phyloP scores from a whole-genome alignment of 2,113 vertebrate genomes.

The Mus spicilegus region DNA sequence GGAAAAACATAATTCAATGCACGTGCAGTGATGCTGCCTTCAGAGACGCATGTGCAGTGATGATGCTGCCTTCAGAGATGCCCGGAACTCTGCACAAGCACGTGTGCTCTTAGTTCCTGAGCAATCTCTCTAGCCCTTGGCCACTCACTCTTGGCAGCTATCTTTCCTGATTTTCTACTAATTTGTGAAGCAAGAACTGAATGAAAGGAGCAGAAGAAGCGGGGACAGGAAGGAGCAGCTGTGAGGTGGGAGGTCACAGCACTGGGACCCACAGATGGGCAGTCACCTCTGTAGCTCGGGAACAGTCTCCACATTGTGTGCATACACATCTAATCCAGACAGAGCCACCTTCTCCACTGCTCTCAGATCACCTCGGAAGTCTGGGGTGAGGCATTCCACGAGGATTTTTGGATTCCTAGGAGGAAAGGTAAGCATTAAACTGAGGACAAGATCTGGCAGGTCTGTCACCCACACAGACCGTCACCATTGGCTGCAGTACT shows the following conservation, averaged over 20 bases:
- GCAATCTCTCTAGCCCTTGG: neutral
- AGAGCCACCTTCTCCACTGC: conserved; percentile 92
- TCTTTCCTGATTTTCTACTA: conserved; percentile 40
- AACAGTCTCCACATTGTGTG: conserved; percentile 98
- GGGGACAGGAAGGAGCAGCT: neutral
- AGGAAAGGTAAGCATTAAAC: neutral
- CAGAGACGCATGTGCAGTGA: neutral
- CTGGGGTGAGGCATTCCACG: conserved; percentile 97
- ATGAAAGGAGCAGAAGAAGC: neutral
- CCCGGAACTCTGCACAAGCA: neutral
- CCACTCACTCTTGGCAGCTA: conserved; percentile 20
- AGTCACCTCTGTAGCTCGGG: conserved; percentile 93
- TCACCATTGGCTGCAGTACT: neutral
- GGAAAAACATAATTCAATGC: neutral
- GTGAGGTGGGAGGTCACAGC: neutral
- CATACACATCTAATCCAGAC: conserved; percentile 97
- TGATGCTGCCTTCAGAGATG: no score
- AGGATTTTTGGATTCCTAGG: conserved; percentile 92
- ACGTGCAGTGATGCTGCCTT: neutral
- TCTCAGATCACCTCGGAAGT: conserved; percentile 94
- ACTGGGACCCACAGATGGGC: neutral
- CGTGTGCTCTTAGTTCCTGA: neutral
- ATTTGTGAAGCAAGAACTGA: neutral
- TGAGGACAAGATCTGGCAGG: neutral
- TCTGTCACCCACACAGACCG: neutral